Evolutionary conservation across 2,113 vertebrate genomes (phyloP), one percentile per base, ranked within the genome.

Genomic region (Anarhynchus alexandrinus): DNA sequence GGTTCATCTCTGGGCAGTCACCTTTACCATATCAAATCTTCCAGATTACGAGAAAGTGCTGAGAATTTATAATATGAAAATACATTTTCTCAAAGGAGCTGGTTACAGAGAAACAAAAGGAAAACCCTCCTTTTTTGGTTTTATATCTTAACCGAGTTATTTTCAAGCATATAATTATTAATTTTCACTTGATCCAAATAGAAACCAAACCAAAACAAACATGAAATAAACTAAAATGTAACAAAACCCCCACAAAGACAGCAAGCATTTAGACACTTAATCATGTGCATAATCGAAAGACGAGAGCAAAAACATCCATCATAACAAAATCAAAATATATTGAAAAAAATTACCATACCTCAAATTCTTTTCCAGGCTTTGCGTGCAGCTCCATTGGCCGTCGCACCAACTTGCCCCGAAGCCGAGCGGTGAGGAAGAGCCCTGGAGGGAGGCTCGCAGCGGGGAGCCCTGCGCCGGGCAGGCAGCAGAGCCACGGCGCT

Each of bases 171-270:
- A 29, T 32, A 45, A 13, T 85, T 62, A 73, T 51, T 82, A 61
- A 49, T 54, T 90, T 65, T 86, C 29, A n/a, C 66, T 81, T 40
- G 15, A 43, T 66, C 47, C 74, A 47, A 85, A 88, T 3, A 57
- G 62, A 93, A 92, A 88, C 76, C 74, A 96, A 91, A 92, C 23
- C 29, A 64, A 73, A 93, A 54, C n/a, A 80, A 91, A 49, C 29
- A 45, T n/a, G 65, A 74, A 78, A 77, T 45, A 66, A 80, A 65
- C 47, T 61, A 78, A 88, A 84, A 90, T 64, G n/a, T 52, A 92
- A 84, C 26, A 40, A 67, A 55, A 36, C 3, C 1, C 6, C 62
- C 59, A 30, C 84, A 80, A 73, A 86, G 82, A 49, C 54, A 92
- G 54, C 21, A 57, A 93, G 6, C 17, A 58, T 45, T 93, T 54